Evolutionary conservation across 2,888 invertebrate genomes (phyloP).

Genomic region (Lagria hirta): DNA sequence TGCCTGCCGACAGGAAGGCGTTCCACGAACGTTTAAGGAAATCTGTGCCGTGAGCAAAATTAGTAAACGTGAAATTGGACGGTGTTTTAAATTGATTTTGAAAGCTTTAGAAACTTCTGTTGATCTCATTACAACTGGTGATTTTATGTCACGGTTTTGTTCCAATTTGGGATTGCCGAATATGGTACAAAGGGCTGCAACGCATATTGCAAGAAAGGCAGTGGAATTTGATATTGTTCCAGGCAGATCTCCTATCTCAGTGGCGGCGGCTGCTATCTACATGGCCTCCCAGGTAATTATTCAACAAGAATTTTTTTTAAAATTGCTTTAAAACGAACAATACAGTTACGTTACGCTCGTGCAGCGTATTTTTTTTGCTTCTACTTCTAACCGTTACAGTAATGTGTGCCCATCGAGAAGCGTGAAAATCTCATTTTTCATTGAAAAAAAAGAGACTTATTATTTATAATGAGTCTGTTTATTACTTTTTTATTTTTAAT

Average conservation of each 20-base stretch:
- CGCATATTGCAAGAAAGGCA: constrained; percentile 94
- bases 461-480: not conserved
- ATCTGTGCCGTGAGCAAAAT: constrained; percentile 99
- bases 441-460: too few relatives aligned
- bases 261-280: constrained; percentile 98
- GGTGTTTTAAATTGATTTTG: constrained; percentile 95
- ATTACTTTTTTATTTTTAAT: constrained; percentile 1
- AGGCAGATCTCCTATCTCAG: constrained; percentile 96
- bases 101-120: constrained; percentile 96
- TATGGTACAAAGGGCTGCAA: constrained; percentile 90
- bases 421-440: too few relatives aligned
- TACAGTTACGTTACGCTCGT: too few relatives aligned
- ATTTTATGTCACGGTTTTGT: constrained; percentile 99
- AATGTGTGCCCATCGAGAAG: too few relatives aligned
- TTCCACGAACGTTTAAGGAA: constrained; percentile 98
- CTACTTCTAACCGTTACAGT: too few relatives aligned
- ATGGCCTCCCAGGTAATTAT: constrained; percentile 92
- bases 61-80: constrained; percentile 98
- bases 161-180: constrained; percentile 90
- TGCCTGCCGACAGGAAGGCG: constrained; percentile 97
- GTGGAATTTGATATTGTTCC: constrained; percentile 97
- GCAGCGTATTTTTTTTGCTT: too few relatives aligned
- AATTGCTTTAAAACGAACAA: not conserved
- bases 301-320: constrained; percentile 4
- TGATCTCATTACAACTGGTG: constrained; percentile 95